These are phyloP conservation scores for Ceuthmochares aereus DNA, from an alignment of 2,113 vertebrate species.

Conservation along the genomic window DNA sequence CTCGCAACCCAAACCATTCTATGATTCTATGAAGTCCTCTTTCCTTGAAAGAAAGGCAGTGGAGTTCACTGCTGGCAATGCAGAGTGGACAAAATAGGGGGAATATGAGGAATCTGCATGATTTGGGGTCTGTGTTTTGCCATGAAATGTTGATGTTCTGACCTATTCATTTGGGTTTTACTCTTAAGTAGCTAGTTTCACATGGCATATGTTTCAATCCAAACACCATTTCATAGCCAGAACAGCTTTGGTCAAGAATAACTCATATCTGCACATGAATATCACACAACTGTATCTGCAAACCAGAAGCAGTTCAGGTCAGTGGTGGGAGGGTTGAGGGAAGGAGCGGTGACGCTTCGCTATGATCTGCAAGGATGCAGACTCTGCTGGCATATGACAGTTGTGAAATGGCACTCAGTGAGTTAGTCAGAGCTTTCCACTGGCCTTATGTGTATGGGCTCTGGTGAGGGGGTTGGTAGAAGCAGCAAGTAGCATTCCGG, in stretches of 20 bases:
- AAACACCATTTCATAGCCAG: not conserved
- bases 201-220: not conserved
- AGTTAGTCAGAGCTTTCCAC: not conserved
- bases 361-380: not conserved
- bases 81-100: not conserved
- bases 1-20: too few relatives aligned
- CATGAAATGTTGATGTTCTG: not conserved
- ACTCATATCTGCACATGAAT: rapidly evolving
- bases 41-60: not conserved
- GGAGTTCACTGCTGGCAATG: not conserved
- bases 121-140: not conserved
- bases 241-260: not conserved
- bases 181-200: too few relatives aligned
- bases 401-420: not conserved
- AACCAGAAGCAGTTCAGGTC: rapidly evolving
- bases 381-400: rapidly evolving
- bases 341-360: rapidly evolving
- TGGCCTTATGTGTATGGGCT: not conserved
- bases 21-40: too few relatives aligned
- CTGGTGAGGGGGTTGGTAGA: not conserved
- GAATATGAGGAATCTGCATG: not conserved
- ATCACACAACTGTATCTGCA: rapidly evolving
- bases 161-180: too few relatives aligned
- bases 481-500: not conserved
- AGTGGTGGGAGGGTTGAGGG: rapidly evolving